Percentiles rank a stretch among this genome's conserved stretches.
Evolutionary conservation across 1,140 invertebrate genomes (phyloP).

Genomic region (Danaus melanippus): DNA sequence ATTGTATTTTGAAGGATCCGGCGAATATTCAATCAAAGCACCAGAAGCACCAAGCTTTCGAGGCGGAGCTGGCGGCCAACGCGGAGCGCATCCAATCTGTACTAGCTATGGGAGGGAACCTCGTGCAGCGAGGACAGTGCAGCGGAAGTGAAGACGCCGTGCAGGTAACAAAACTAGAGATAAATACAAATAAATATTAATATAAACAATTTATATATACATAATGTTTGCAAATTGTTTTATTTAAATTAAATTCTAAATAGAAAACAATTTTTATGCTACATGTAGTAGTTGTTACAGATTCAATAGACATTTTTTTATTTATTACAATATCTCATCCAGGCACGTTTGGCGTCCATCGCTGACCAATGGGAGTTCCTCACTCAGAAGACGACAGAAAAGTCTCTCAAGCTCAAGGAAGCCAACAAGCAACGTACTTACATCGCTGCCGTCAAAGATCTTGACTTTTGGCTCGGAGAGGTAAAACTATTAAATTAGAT

Average conservation of each 20-base stretch:
- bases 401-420: constrained; percentile 97
- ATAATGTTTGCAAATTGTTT: background rate
- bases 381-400: constrained; percentile 97
- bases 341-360: constrained; percentile 89
- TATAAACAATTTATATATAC: background rate
- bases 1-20: constrained; percentile 74
- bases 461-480: constrained; percentile 99
- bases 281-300: no score
- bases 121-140: constrained; percentile 94
- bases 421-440: constrained; percentile 99
- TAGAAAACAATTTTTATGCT: no score
- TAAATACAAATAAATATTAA: background rate
- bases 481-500: constrained; percentile 22
- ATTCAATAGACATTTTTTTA: background rate
- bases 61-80: constrained; percentile 99
- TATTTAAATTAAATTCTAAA: no score
- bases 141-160: constrained; percentile 94
- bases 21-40: constrained; percentile 96
- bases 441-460: constrained; percentile 99
- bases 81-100: constrained; percentile 97
- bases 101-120: constrained; percentile 94
- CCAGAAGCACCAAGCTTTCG: constrained; percentile 99
- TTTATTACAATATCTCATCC: constrained; percentile 7
- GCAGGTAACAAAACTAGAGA: constrained; percentile 71
- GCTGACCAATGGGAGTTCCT: constrained; percentile 99